Base-by-base conservation (phyloP, 2,888 invertebrate species). In the Hydrotaea diabolus region DNA sequence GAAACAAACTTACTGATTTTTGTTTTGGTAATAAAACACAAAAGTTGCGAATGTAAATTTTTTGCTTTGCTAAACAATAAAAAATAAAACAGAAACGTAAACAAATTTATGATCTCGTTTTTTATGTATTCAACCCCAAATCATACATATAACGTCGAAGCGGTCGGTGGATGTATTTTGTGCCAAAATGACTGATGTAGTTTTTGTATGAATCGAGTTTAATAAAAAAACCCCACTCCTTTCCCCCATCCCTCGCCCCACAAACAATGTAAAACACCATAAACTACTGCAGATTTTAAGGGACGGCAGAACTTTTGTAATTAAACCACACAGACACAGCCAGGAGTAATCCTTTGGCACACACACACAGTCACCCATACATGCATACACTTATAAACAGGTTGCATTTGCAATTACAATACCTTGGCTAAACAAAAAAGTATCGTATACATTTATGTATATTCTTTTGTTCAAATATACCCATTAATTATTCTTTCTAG, bases 101-200 rank as follows among this genome's bases (percentile, higher is more conserved):
- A 36, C 43, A 53, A 53, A 15, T 43, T 53, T 77, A 77, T 78
- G 76, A 81, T 84, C 81, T 73, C 84, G 64, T 69, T 13, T 15
- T 59, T 72, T 36, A 72, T 31, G 31, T 39, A 4, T 85, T 78
- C 72, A 74, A 74, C 49, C 85, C n/a, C n/a, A n/a, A 73, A 74
- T 73, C 21, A n/a, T n/a, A n/a, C 31, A 31, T 31, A 72, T 39
- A 78, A 75, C 49, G 74, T 57, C 49, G 72, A 81, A 39, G 64
- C 81, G 62, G 7, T 11, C 31, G 62, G 43, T 73, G 88, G 91
- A 89, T 89, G 90, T 90, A 91, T 90, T 91, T 90, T 91, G 92
- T 92, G 92, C 92, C 92, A 92, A 92, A 62, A 91, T 90, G 92
- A 92, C 92, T 92, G 92, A 92, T 91, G 89, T 90, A 90, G 89